Conservation (phyloP, 2,888 invertebrate genomes). For the Timandra comae region DNA sequence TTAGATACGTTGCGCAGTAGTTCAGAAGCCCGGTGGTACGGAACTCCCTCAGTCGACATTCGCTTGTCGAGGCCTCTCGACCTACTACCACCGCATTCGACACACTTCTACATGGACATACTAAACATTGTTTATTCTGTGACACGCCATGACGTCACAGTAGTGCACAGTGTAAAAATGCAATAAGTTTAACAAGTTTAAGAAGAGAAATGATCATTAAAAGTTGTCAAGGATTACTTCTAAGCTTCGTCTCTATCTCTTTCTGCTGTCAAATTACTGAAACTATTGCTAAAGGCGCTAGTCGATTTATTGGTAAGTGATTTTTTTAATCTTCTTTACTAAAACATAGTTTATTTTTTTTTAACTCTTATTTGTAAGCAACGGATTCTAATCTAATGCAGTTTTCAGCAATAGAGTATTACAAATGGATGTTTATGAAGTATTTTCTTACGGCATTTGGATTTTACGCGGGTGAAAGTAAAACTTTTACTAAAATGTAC, state of each 20-base stretch:
- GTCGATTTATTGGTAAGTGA: constrained; percentile 69
- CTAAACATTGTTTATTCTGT: constrained; percentile 11
- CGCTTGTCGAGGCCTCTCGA: constrained; percentile 56
- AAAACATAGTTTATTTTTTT: no score
- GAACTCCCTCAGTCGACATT: constrained; percentile 48
- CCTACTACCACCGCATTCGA: constrained; percentile 41
- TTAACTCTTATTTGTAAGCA: no score
- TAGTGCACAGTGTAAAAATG: constrained; percentile 25
- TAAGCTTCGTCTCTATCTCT: constrained; percentile 68
- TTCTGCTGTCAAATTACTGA: constrained; percentile 70
- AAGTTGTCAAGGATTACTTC: constrained; percentile 66
- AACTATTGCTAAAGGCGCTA: constrained; percentile 69
- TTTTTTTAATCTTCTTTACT: constrained; percentile 6
- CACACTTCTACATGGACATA: constrained; percentile 31
- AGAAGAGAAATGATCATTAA: constrained; percentile 55
- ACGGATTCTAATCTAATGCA: no score
- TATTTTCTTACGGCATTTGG: no score
- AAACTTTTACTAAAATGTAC: no score
- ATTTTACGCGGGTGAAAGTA: no score
- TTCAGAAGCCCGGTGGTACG: constrained; percentile 40
- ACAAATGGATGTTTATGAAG: no score
- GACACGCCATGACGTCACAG: constrained; percentile 27
- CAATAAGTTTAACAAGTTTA: no score
- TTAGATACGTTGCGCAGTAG: constrained; percentile 59
- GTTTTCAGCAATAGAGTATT: no score